Conservation (phyloP, 2,888 invertebrate species). For the Dicycla oo region DNA sequence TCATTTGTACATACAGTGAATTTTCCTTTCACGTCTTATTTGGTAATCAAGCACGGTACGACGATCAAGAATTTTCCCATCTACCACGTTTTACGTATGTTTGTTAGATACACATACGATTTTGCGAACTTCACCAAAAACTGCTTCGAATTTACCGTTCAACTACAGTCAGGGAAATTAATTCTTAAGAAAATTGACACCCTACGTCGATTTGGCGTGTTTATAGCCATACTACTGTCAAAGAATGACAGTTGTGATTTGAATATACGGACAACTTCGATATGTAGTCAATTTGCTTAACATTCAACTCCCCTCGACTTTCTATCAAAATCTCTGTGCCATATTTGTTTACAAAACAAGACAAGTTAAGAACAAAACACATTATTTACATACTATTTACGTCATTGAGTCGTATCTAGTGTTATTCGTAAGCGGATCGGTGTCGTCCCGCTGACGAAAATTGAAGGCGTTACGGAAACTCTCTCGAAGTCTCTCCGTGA, state of each 20-base stretch:
- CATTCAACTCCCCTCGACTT: neutral
- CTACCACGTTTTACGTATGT: neutral
- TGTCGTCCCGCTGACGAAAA: constrained; percentile 81
- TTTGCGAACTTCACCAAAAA: neutral
- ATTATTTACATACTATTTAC: constrained; percentile 67
- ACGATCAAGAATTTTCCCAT: neutral
- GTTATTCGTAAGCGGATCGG: constrained; percentile 83
- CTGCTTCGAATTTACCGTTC: neutral
- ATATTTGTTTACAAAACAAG: constrained; percentile 38
- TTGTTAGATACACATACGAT: neutral
- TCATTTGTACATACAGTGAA: constrained; percentile 24
- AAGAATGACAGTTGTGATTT: neutral
- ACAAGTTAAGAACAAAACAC: neutral
- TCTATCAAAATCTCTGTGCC: neutral
- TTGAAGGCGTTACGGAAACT: constrained; percentile 91
- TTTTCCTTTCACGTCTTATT: constrained; percentile 11
- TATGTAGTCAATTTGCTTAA: neutral
- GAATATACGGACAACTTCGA: neutral
- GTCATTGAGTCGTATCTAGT: constrained; percentile 91
- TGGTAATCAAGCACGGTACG: constrained; percentile 7
- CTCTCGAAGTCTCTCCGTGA: constrained; percentile 94
- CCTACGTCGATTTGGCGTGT: neutral
- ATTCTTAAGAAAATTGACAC: neutral
- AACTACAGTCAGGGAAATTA: neutral
- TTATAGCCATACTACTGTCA: neutral